A percentile compares a stretch with the other conserved stretches of the same genome.
Evolutionary conservation across 2,797 vertebrate species (phyloP).

Genomic region (Sphenodon punctatus): DNA sequence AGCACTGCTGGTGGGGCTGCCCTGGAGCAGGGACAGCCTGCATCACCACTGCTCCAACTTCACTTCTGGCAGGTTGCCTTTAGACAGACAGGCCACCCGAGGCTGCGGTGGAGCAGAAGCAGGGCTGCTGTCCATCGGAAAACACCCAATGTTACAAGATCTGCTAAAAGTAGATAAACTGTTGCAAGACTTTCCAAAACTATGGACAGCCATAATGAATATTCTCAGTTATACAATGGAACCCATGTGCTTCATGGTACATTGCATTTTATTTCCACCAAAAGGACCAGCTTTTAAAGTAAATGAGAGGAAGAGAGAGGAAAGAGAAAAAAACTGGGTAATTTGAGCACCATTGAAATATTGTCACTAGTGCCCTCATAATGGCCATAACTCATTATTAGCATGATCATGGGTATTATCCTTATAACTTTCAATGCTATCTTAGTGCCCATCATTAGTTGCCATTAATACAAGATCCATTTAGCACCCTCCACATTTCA

Average conservation of each 20-base stretch:
- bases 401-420: slow-evolving; percentile 38
- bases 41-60: too few species aligned
- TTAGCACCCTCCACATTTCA: slow-evolving; percentile 20
- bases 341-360: slow-evolving; percentile 35
- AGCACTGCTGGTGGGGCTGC: too few species aligned
- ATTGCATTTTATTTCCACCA: slow-evolving; percentile 16
- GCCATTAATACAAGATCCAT: slow-evolving; percentile 31
- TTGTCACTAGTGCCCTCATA: slow-evolving; percentile 35
- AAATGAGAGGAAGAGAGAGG: slow-evolving; percentile 1
- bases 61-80: too few species aligned
- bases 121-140: too few species aligned
- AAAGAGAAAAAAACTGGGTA: slow-evolving; percentile 31
- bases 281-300: slow-evolving; percentile 41
- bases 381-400: slow-evolving; percentile 54
- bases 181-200: neutral
- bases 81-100: too few species aligned
- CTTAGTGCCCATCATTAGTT: slow-evolving; percentile 26
- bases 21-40: too few species aligned
- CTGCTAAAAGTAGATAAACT: neutral
- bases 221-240: neutral
- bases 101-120: too few species aligned
- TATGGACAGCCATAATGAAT: neutral
- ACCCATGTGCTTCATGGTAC: neutral
- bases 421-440: slow-evolving; percentile 12
- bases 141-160: neutral